Percentiles rank a stretch among this genome's conserved stretches.
Conservation (phyloP, 2,888 invertebrate species). For the Pristionchus exspectatus region DNA sequence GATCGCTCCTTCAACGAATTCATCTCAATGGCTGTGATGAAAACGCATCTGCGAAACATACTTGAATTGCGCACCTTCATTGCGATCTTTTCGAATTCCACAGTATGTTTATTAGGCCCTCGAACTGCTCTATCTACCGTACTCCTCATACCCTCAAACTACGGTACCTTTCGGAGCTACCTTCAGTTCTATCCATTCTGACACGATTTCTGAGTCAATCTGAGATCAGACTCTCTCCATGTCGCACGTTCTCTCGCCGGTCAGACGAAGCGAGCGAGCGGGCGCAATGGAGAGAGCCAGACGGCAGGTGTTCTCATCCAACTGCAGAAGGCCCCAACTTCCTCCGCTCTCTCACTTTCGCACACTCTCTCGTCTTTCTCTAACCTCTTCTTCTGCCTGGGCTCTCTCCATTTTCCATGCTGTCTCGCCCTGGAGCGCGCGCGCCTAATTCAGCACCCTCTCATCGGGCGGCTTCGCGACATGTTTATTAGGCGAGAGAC, state of each 20-base stretch:
- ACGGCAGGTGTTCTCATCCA: neutral
- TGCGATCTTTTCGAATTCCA: too few species aligned
- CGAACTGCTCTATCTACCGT: too few species aligned
- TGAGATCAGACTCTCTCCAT: neutral
- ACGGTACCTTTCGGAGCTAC: neutral
- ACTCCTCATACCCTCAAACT: neutral
- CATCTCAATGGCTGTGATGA: neutral
- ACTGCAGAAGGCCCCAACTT: neutral
- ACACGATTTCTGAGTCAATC: neutral
- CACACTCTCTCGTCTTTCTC: slow-evolving; percentile 18
- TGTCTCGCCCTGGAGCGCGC: neutral
- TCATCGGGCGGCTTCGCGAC: neutral
- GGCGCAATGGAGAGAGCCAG: neutral
- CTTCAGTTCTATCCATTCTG: neutral
- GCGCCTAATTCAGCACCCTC: neutral
- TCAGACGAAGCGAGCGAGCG: neutral
- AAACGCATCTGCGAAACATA: neutral
- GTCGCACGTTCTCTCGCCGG: neutral
- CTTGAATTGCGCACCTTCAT: neutral
- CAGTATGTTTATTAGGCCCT: too few species aligned
- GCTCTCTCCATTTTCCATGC: neutral
- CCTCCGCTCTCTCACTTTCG: neutral
- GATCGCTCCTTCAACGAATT: neutral
- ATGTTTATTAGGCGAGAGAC: slow-evolving; percentile 46
- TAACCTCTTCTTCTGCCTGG: neutral